phyloP scores from a whole-genome alignment of 92 coral and sea anemone genomes.

The Galaxea fascicularis region DNA sequence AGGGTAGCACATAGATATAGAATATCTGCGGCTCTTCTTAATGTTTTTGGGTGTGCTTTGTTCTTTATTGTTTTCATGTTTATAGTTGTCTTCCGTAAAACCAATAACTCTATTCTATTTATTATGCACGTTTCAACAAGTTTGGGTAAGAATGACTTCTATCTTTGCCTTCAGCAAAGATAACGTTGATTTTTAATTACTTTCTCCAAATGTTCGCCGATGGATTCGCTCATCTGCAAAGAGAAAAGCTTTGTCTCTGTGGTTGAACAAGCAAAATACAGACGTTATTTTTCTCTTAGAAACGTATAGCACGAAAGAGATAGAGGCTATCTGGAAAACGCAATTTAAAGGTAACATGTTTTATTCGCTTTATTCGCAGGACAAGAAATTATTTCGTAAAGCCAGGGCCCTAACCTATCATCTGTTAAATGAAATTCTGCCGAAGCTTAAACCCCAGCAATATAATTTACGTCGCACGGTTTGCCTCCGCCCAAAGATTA shows the following conservation, averaged over 20 bases:
- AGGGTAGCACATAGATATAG: neutral
- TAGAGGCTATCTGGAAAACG: neutral
- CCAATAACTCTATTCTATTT: neutral
- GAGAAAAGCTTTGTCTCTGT: neutral
- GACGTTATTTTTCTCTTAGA: neutral
- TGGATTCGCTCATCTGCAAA: neutral
- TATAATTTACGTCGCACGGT: too few species aligned
- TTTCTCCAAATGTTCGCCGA: neutral
- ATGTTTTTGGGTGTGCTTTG: neutral
- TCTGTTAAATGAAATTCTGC: too few species aligned
- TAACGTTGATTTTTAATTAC: too few species aligned
- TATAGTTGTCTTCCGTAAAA: neutral
- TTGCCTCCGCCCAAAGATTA: too few species aligned
- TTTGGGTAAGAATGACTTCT: neutral
- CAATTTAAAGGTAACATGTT: neutral
- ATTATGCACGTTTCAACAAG: neutral
- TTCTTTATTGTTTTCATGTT: neutral
- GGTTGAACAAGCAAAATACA: neutral
- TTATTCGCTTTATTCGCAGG: too few species aligned
- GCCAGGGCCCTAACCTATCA: too few species aligned
- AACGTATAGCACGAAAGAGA: constrained; percentile 1
- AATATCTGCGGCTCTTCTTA: constrained; percentile 11
- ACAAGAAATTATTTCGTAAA: too few species aligned
- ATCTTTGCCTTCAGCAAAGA: neutral
- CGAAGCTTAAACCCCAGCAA: too few species aligned